phyloP scores from a whole-genome alignment of 2,797 vertebrate genomes.

The Pogoniulus pusillus region DNA sequence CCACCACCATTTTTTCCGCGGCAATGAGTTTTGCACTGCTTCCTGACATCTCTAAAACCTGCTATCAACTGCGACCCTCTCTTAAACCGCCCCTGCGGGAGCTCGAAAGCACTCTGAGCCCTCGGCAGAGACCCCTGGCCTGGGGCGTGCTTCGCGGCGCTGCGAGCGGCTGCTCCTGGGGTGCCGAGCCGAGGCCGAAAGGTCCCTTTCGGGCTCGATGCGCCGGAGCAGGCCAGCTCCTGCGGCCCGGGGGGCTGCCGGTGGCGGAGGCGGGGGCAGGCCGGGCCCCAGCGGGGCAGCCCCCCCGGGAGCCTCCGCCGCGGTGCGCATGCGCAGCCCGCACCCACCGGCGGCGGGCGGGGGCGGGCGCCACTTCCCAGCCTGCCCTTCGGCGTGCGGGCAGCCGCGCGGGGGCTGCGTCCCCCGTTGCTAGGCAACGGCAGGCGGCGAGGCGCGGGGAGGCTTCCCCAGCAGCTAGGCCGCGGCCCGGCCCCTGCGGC shows the following conservation, averaged over 20 bases:
- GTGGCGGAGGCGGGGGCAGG: too few species aligned
- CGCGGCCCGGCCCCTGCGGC: fast-evolving
- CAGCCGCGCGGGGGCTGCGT: too few species aligned
- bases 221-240: neutral
- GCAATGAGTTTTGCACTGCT: fast-evolving
- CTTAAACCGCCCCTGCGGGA: neutral
- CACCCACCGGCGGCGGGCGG: neutral
- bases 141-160: too few species aligned
- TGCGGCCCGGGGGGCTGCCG: too few species aligned
- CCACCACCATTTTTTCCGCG: neutral
- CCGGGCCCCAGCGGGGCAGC: too few species aligned
- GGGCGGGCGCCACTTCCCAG: neutral
- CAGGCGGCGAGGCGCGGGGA: neutral
- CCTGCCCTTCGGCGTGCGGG: neutral
- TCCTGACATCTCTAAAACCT: neutral
- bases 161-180: neutral
- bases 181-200: neutral
- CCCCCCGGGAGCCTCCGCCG: too few species aligned
- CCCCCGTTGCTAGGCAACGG: neutral
- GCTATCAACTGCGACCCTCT: neutral
- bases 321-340: neutral
- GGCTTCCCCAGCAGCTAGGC: neutral
- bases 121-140: neutral
- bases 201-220: neutral
- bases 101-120: too few species aligned